A percentile compares a stretch with the other conserved stretches of the same genome.
Conservation (phyloP, 2,113 vertebrate species). For the Apodemus speciosus region DNA sequence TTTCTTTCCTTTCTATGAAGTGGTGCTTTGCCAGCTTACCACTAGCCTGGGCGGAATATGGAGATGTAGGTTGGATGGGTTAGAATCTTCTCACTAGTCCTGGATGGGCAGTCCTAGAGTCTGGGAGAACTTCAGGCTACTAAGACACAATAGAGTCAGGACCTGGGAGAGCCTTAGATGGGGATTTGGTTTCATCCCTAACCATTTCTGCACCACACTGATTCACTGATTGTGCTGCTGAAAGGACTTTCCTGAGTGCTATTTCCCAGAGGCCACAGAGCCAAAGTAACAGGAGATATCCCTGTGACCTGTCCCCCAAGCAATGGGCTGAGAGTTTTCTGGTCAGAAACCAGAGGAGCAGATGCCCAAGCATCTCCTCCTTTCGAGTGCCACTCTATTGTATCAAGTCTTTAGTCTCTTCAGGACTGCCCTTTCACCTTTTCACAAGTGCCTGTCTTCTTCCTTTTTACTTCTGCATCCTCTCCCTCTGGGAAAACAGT, state of each 20-base stretch:
- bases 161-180: not conserved
- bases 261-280: slow-evolving; percentile 75
- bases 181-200: slow-evolving; percentile 68
- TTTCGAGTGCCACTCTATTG: rapidly evolving
- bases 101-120: not conserved
- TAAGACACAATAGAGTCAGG: not conserved
- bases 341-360: slow-evolving; percentile 72
- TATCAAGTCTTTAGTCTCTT: not conserved
- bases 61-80: not conserved
- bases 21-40: rapidly evolving
- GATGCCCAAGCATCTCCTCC: not conserved
- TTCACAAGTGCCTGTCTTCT: rapidly evolving
- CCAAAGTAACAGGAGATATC: slow-evolving; percentile 79
- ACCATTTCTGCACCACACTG: slow-evolving; percentile 72
- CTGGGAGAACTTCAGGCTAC: not conserved
- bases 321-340: slow-evolving; percentile 77
- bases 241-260: slow-evolving; percentile 81
- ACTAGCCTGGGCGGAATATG: rapidly evolving
- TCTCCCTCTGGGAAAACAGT: not conserved
- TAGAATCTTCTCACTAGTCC: not conserved
- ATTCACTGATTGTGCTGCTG: slow-evolving; percentile 77
- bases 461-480: not conserved
- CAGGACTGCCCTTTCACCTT: not conserved
- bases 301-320: slow-evolving; percentile 80
- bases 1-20: not conserved